Evolutionary conservation across 2,888 invertebrate genomes (phyloP).

Genomic region (Amblyjoppa proteus): DNA sequence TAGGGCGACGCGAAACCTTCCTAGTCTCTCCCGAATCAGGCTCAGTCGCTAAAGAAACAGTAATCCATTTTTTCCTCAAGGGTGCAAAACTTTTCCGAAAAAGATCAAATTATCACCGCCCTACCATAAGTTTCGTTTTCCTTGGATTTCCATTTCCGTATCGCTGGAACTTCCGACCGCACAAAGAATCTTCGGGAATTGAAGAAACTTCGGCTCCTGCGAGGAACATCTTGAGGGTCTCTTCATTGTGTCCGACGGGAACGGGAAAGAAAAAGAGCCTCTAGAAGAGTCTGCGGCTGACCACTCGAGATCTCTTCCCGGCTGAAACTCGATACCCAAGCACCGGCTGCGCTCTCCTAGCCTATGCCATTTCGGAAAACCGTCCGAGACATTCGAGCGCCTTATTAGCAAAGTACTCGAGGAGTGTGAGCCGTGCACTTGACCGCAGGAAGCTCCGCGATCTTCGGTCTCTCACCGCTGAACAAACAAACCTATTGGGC

Average conservation of each 20-base stretch:
- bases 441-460: slow-evolving; percentile 74
- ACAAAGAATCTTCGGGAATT: not conserved
- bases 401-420: slow-evolving; percentile 79
- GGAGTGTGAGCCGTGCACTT: slow-evolving; percentile 74
- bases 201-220: not conserved
- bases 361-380: slow-evolving; percentile 52
- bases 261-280: slow-evolving; percentile 26
- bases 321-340: slow-evolving; percentile 68
- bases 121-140: no score
- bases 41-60: no score
- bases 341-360: slow-evolving; percentile 75
- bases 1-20: no score
- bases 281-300: slow-evolving; percentile 10
- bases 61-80: no score
- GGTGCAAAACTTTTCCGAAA: no score
- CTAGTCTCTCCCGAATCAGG: no score
- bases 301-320: slow-evolving; percentile 39
- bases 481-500: slow-evolving; percentile 59
- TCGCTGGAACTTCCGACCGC: not conserved
- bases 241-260: slow-evolving; percentile 20
- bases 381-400: slow-evolving; percentile 60
- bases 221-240: slow-evolving; percentile 27
- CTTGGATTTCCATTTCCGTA: not conserved
- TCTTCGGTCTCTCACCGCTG: slow-evolving; percentile 65
- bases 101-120: no score